Evolutionary conservation across 2,888 invertebrate genomes (phyloP).

Genomic region (Philereme transversata): DNA sequence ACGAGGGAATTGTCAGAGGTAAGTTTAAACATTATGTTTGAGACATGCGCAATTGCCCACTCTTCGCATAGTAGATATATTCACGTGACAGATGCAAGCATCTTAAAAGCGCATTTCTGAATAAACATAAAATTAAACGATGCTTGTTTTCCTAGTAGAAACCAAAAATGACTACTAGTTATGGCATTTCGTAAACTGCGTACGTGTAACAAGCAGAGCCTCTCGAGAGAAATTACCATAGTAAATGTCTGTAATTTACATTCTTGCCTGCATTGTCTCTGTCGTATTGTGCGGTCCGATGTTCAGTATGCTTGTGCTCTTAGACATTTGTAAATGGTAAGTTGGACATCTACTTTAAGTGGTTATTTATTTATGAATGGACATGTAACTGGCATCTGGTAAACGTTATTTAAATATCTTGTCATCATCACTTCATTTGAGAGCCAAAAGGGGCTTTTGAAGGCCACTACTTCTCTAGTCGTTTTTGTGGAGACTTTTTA

Average conservation of each 20-base stretch:
- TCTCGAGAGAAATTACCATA: constrained; percentile 33
- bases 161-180: constrained; percentile 3
- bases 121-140: too few relatives aligned
- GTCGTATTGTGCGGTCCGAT: constrained; percentile 32
- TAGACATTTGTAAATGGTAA: constrained; percentile 33
- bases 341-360: constrained; percentile 6
- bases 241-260: constrained; percentile 33
- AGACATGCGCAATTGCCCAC: too few relatives aligned
- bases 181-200: constrained; percentile 15
- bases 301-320: constrained; percentile 30
- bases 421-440: not conserved
- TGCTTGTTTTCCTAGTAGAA: too few relatives aligned
- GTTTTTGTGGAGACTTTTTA: too few relatives aligned
- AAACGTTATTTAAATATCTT: constrained; percentile 13
- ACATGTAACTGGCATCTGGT: constrained; percentile 10
- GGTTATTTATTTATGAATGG: constrained; percentile 26
- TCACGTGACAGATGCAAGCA: too few relatives aligned
- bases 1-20: too few relatives aligned
- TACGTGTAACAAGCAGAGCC: constrained; percentile 31
- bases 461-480: too few relatives aligned
- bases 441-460: too few relatives aligned
- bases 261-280: constrained; percentile 38
- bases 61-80: too few relatives aligned
- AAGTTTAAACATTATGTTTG: too few relatives aligned
- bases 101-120: too few relatives aligned